Percentiles rank a stretch among this genome's conserved stretches.
Evolutionary conservation across 2,113 vertebrate genomes (phyloP).

Genomic region (Mesembrinibis cayennensis): DNA sequence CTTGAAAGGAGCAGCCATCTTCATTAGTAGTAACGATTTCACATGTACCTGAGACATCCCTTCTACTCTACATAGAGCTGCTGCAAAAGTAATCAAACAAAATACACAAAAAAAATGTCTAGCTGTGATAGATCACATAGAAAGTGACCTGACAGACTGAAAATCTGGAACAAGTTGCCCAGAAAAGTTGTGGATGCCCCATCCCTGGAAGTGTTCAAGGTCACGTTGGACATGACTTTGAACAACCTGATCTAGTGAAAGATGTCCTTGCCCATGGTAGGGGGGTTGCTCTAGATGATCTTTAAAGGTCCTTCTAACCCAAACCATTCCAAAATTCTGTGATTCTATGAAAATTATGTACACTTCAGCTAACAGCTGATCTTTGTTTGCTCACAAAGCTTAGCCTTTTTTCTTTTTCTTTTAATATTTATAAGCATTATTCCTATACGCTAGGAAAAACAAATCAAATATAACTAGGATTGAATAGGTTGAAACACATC

Average conservation of each 20-base stretch:
- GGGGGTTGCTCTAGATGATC: no score
- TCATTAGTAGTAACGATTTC: neutral
- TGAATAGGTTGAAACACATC: neutral
- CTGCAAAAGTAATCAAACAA: neutral
- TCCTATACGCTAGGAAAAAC: neutral
- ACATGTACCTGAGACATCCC: neutral
- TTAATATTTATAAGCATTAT: neutral
- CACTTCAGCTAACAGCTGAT: neutral
- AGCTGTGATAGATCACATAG: neutral
- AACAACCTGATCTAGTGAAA: neutral
- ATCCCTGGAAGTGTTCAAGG: neutral
- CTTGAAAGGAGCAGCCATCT: neutral
- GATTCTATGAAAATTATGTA: neutral
- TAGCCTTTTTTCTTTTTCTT: neutral
- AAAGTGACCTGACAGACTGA: neutral
- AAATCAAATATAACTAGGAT: neutral
- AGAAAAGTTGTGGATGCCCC: neutral
- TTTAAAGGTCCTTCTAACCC: neutral
- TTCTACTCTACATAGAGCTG: neutral
- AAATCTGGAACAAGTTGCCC: neutral
- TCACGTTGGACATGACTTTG: neutral
- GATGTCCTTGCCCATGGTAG: neutral
- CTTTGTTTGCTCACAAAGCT: neutral
- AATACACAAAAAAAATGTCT: neutral
- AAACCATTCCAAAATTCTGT: neutral